A percentile compares a stretch with the other conserved stretches of the same genome.
Conservation (phyloP, 2,888 invertebrate species). For the Lydus trimaculatus region DNA sequence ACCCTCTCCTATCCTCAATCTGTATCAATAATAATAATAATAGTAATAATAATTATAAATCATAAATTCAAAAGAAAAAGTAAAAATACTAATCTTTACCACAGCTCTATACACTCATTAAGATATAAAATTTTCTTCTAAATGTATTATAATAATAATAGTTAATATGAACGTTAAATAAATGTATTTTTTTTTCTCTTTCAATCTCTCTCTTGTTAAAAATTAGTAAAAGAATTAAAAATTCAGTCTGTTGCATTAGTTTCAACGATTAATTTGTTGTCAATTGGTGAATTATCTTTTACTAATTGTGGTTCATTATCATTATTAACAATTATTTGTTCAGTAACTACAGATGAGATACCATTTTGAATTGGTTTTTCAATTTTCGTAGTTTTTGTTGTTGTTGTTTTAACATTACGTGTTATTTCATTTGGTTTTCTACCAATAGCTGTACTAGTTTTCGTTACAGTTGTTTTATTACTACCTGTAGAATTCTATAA, state of each 20-base stretch:
- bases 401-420: constrained; percentile 37
- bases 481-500: constrained; percentile 37
- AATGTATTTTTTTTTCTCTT: neutral
- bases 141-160: constrained; percentile 48
- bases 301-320: constrained; percentile 40
- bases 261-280: constrained; percentile 54
- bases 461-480: constrained; percentile 47
- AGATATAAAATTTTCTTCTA: constrained; percentile 49
- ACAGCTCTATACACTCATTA: constrained; percentile 57
- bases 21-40: constrained; percentile 12
- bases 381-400: constrained; percentile 37
- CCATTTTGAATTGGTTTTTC: constrained; percentile 54
- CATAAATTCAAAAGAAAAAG: constrained; percentile 24
- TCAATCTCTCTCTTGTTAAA: neutral
- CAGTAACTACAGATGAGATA: constrained; percentile 42
- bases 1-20: neutral
- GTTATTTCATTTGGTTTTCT: constrained; percentile 47
- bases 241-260: constrained; percentile 55
- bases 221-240: constrained; percentile 32
- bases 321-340: constrained; percentile 44
- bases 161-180: constrained; percentile 25
- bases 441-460: constrained; percentile 50
- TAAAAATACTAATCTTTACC: constrained; percentile 49
- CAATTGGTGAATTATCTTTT: constrained; percentile 58
- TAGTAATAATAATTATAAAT: constrained; percentile 18